Evolutionary conservation across 2,797 vertebrate genomes (phyloP).

Genomic region (Enteromius viviparus): DNA sequence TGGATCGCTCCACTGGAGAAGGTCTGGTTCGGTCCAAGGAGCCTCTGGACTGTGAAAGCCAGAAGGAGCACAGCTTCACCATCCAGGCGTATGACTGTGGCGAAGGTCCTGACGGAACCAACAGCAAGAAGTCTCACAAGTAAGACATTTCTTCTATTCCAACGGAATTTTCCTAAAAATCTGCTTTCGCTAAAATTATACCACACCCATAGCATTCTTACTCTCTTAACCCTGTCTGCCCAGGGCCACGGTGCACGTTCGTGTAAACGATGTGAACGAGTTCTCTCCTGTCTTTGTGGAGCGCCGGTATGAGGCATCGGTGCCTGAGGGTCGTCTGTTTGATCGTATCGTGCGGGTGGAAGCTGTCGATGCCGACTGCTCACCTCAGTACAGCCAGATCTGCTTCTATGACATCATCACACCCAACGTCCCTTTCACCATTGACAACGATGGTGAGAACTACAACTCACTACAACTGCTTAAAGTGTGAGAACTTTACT

Average conservation of each 20-base stretch:
- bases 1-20: constrained; percentile 96
- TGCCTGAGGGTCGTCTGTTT: constrained; percentile 93
- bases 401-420: constrained; percentile 99
- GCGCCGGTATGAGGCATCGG: constrained; percentile 88
- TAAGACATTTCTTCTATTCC: constrained; percentile 65
- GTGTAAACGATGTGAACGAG: constrained; percentile 97
- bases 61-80: constrained; percentile 97
- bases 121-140: constrained; percentile 99
- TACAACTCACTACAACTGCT: background rate
- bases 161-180: background rate
- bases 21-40: constrained; percentile 96
- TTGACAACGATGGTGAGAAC: constrained; percentile 93
- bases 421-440: constrained; percentile 94
- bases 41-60: constrained; percentile 94
- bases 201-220: background rate
- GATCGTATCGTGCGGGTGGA: constrained; percentile 93
- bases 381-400: constrained; percentile 98
- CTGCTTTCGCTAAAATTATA: background rate
- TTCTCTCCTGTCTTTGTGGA: constrained; percentile 97
- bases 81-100: constrained; percentile 99
- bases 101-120: constrained; percentile 92
- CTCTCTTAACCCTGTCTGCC: constrained; percentile 22
- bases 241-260: constrained; percentile 95
- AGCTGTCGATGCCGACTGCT: constrained; percentile 97
- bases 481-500: too few relatives aligned